Conservation (phyloP, 1,140 invertebrate species). For the Macrostomum lignano region DNA sequence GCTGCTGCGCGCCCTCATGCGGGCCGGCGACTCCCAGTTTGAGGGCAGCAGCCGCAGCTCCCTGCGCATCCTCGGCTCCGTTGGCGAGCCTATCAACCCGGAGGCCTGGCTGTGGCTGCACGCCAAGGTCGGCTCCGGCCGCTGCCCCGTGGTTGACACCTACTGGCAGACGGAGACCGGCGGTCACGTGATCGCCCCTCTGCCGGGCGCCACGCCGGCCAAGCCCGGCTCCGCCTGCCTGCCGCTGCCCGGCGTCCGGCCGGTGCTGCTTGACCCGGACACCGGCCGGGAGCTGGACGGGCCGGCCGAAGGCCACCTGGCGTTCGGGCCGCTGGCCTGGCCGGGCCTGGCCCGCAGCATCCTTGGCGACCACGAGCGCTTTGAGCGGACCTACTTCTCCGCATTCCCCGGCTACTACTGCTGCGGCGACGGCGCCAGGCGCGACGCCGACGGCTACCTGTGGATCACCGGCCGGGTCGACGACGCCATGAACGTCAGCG, state of each 20-base stretch:
- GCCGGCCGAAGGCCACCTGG: constrained; percentile 64
- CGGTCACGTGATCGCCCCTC: constrained; percentile 50
- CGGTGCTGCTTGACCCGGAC: constrained; percentile 36
- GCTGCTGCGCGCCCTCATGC: constrained; percentile 78
- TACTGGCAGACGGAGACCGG: constrained; percentile 31
- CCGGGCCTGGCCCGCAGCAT: constrained; percentile 29
- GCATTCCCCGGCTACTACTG: constrained; percentile 82
- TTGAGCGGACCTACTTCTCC: constrained; percentile 35
- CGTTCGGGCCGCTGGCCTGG: constrained; percentile 39
- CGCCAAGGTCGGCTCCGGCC: constrained; percentile 44
- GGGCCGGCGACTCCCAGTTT: constrained; percentile 36
- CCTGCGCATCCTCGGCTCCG: constrained; percentile 51
- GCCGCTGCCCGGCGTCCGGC: constrained; percentile 30
- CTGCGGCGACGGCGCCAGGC: constrained; percentile 68
- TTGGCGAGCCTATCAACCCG: constrained; percentile 84
- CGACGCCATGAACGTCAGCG: constrained; percentile 89
- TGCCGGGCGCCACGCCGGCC: constrained; percentile 64
- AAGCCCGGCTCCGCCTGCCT: constrained; percentile 83
- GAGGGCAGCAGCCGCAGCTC: constrained; percentile 22
- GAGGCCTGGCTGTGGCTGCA: constrained; percentile 96
- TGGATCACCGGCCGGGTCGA: constrained; percentile 82
- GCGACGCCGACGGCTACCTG: constrained; percentile 70
- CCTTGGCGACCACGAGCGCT: constrained; percentile 29
- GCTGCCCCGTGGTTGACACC: constrained; percentile 31
- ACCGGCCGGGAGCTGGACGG: constrained; percentile 55